Base-by-base conservation (phyloP, 2,888 invertebrate species). In the Panzeria rudis region DNA sequence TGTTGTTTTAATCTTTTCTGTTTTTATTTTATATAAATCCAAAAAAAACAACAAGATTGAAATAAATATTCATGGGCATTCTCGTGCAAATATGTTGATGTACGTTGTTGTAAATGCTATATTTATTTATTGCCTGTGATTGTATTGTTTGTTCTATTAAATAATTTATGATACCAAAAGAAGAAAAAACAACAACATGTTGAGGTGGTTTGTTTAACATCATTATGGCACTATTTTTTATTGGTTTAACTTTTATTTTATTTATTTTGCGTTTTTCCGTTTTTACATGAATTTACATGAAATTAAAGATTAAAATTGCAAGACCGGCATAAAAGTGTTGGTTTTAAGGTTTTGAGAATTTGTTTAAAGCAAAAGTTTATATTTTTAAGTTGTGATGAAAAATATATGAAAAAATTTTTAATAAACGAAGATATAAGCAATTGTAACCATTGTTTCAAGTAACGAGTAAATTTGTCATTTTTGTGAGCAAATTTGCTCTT, bases 41-140 rank as follows among this genome's bases (percentile, higher is more conserved):
- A 29, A 66, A 35, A 71, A 78, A 61, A 66, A 64, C 1, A 56
- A 23, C 29, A 20, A 79, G 17, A 47, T 69, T 83, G 56, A 75
- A 69, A 84, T 81, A 81, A 84, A 84, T 84, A 84, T 84, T 84
- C 84, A 84, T 84, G 84, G 59, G 35, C 68, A 38, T 50, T 72
- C 38, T 73, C 23, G 68, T 79, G 64, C 64, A 59, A 72, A 77
- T 72, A 78, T 38, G 50, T 32, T 78, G 61, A 59, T 59, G 75
- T 54, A 20, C 47, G 13, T 29, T 64, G 35, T 59, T 64, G 69
- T 47, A 71, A 69, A 71, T 77, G 78, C 61, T 73, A 13, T 66
- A 80, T 73, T 66, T 66, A 73, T 80, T 80, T 80, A 80, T 73
- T 56, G 59, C 56, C n/a, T 41, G 66, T 38, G 64, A 66, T 68